Conservation (phyloP, 1,140 invertebrate genomes). For the Caenorhabditis tropicalis region DNA sequence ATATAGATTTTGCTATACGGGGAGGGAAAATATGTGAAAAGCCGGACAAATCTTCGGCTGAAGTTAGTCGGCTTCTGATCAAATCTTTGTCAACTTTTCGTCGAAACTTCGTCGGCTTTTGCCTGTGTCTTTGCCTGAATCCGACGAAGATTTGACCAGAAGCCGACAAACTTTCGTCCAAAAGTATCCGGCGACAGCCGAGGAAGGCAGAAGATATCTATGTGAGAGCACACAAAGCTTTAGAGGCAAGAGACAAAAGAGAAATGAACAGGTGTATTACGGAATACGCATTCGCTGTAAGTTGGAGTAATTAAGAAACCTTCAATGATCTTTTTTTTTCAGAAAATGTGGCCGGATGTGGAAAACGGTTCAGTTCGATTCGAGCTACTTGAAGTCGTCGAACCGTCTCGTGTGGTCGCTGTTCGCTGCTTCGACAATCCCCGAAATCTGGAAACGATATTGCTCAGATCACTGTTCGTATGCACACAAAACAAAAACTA, state of each 20-base stretch:
- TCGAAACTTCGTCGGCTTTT: neutral
- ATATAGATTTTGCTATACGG: neutral
- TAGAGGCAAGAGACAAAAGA: conserved; percentile 79
- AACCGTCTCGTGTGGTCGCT: conserved; percentile 84
- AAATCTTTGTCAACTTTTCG: too few relatives aligned
- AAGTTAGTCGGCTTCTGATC: too few relatives aligned
- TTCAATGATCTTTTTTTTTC: conserved; percentile 57
- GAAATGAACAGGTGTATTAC: conserved; percentile 81
- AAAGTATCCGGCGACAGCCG: too few relatives aligned
- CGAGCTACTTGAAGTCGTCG: conserved; percentile 87
- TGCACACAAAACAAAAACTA: conserved; percentile 88
- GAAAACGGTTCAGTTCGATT: conserved; percentile 85
- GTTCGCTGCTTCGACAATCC: conserved; percentile 74
- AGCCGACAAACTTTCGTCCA: too few relatives aligned
- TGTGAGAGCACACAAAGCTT: conserved; percentile 82
- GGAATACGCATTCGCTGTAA: conserved; percentile 84
- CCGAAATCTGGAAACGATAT: conserved; percentile 75
- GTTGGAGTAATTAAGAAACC: conserved; percentile 56
- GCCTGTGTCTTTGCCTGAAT: too few relatives aligned
- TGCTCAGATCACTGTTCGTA: conserved; percentile 91
- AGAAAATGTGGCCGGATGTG: conserved; percentile 84
- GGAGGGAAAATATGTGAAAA: neutral
- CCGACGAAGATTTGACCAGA: too few relatives aligned
- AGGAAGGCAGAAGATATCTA: conserved; percentile 84
- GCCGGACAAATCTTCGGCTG: neutral